Conservation (phyloP, 2,888 invertebrate genomes). For the Kuschelorhynchus macadamiae region DNA sequence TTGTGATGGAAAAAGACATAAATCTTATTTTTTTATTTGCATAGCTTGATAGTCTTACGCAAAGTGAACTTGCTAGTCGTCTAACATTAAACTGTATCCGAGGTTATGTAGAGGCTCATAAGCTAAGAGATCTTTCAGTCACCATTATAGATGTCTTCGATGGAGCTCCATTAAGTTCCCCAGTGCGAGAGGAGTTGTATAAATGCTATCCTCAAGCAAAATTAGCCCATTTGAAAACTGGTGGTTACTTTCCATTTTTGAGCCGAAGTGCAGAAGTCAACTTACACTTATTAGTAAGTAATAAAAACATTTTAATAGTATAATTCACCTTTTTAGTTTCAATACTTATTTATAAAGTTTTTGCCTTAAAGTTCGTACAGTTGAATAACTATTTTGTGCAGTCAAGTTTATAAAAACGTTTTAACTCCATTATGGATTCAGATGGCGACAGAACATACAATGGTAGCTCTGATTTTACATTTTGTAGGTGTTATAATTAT, state of each 20-base stretch:
- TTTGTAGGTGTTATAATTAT: too few relatives aligned
- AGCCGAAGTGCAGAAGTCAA: slow-evolving; percentile 92
- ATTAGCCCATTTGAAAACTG: slow-evolving; percentile 88
- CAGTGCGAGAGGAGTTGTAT: slow-evolving; percentile 85
- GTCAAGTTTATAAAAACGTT: too few relatives aligned
- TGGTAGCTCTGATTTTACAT: too few relatives aligned
- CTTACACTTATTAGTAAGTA: slow-evolving; percentile 83
- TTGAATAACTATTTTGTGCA: too few relatives aligned
- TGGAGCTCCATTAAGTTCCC: slow-evolving; percentile 84
- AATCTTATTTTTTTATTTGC: background rate
- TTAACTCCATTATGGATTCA: too few relatives aligned
- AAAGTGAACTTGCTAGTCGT: slow-evolving; percentile 88
- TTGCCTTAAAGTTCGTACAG: too few relatives aligned
- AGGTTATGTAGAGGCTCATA: slow-evolving; percentile 84
- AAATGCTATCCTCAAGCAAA: slow-evolving; percentile 90
- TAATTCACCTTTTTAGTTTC: too few relatives aligned
- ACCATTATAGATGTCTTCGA: slow-evolving; percentile 93
- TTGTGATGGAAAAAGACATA: too few relatives aligned
- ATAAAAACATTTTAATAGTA: too few relatives aligned
- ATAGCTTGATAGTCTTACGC: slow-evolving; percentile 81
- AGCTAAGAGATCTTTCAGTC: slow-evolving; percentile 77
- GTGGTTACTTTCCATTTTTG: slow-evolving; percentile 92
- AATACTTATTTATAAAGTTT: too few relatives aligned
- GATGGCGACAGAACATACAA: too few relatives aligned
- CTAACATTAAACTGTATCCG: slow-evolving; percentile 88